Evolutionary conservation across 2,797 vertebrate species (phyloP), one percentile per base, ranked within the genome.

Genomic region (Martes flavigula): DNA sequence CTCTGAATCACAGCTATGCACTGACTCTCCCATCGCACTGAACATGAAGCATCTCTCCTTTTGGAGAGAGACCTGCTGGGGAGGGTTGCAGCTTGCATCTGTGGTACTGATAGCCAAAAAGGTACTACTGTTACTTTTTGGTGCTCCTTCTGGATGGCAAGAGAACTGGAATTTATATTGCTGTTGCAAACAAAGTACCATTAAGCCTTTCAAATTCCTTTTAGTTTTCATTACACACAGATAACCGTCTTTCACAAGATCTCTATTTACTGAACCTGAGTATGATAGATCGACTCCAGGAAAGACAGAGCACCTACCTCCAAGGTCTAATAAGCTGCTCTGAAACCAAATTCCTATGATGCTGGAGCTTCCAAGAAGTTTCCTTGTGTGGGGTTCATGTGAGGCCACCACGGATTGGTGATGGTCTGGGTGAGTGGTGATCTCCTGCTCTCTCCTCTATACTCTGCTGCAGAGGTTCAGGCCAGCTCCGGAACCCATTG

Each of bases 231-330:
- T 70, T 91, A 72, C 21, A 62, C 4, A 60, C 62, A 75, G 68
- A 60, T 66, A 89, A 89, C 58, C 30, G 66, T 95, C 83, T 95
- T 89, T 90, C 46, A 56, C 27, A 81, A 89, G 78, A 48, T 81
- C 54, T 83, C 8, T 17, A 1, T 83, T 97, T 94, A 83, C 46
- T 83, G 30, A 95, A 38, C 11, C 56, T 89, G 87, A 77, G 48
- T 84, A 48, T 72, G 81, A 77, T 87, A 58, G 46, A 68, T 87
- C 54, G 20, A 73, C 13, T 86, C 43, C 92, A 87, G 68, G 68
- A 94, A 89, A 93, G 48, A 12, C 15, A 9, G 48, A 46, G 25
- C 62, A 94, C 70, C 62, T 20, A 14, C 43, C 43, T 77, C 48
- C 73, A 79, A 73, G 38, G 72, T 81, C 77, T 56, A 25, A 90